Evolutionary conservation across 2,888 invertebrate genomes (phyloP).

Genomic region (Ctena decussata): DNA sequence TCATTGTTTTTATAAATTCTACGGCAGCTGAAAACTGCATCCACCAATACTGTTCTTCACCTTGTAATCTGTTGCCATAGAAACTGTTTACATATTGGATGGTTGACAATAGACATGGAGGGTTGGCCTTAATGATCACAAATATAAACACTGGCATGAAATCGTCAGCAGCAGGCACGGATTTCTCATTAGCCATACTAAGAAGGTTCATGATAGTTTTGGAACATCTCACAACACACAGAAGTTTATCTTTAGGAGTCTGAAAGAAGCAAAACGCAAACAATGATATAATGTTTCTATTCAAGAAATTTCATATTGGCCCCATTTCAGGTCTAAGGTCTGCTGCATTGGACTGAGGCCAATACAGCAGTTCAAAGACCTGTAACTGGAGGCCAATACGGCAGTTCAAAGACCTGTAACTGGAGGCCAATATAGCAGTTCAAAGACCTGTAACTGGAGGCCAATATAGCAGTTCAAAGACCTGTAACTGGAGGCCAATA

Average conservation of each 20-base stretch:
- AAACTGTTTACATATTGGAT: constrained; percentile 98
- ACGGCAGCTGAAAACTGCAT: constrained; percentile 98
- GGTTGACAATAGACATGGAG: constrained; percentile 96
- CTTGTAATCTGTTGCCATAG: constrained; percentile 93
- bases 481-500: no score
- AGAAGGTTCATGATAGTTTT: constrained; percentile 97
- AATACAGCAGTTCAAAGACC: no score
- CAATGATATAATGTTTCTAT: no score
- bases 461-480: no score
- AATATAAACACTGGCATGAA: constrained; percentile 98
- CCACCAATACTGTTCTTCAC: constrained; percentile 99
- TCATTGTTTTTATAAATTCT: constrained; percentile 99
- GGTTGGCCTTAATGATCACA: constrained; percentile 98
- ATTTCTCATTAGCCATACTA: constrained; percentile 91
- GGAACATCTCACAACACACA: constrained; percentile 95
- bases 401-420: no score
- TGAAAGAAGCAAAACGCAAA: constrained; percentile 63
- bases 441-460: no score
- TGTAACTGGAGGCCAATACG: no score
- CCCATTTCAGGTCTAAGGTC: no score
- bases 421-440: no score
- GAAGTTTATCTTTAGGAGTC: constrained; percentile 95
- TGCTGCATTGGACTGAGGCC: no score
- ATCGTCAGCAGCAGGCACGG: constrained; percentile 96
- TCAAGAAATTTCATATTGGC: no score